Evolutionary conservation across 2,797 vertebrate species (phyloP), one percentile per base, ranked within the genome.

Genomic region (Psittacula echo): DNA sequence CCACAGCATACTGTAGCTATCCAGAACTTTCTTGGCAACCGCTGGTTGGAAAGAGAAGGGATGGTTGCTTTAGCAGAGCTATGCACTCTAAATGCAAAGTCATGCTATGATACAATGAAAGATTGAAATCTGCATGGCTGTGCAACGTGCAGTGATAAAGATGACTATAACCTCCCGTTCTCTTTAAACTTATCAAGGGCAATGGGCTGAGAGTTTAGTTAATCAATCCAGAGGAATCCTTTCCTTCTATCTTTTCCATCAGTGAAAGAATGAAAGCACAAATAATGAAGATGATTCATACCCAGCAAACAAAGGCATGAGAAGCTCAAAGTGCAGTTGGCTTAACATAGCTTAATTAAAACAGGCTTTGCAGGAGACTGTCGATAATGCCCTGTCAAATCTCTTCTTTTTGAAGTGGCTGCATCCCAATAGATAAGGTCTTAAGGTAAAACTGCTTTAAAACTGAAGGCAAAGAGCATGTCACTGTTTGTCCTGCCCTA

Each of bases 271-370:
- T 64, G 87, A 94, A 96, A 78, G 64, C 72, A 75, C 53, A 84
- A 89, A 84, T 34, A 26, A 84, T 48, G 89, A 89, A 80, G 90
- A 93, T 91, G 79, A 90, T 92, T 96, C 86, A 95, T 89, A 79
- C n/a, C 34, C 30, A 87, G 74, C 68, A 95, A 94, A 92, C 58
- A 92, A 87, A 95, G 82, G 54, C 64, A 47, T 54, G 42, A 62
- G 87, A 84, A 91, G 79, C 80, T 93, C 87, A 51, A 89, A 94
- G 90, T 81, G 74, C 54, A 48, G 76, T 73, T 93, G 70, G 56
- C 73, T 89, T 79, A 97, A 95, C 30, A 41, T 13, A 89, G 68
- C 53, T 92, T 84, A 93, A 96, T 97, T 96, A 92, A 95, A 96
- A 70, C n/a, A 73, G 66, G 29, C 62, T 50, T 75, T 72, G 37